Conservation (phyloP, 92 coral and sea anemone genomes). For the Porites lobata region DNA sequence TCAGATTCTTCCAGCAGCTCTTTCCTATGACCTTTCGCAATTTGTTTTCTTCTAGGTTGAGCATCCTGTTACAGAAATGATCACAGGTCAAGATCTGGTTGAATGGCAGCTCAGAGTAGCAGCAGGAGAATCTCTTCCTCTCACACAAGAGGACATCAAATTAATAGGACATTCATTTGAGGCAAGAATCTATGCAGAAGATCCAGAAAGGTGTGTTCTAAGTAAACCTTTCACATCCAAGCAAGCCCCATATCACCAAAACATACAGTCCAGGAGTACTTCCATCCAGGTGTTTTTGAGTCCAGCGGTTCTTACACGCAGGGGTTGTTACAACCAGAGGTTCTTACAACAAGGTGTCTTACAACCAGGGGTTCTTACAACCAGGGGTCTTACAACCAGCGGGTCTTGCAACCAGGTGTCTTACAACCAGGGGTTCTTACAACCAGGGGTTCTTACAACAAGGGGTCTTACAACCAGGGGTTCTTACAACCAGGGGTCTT, state of each 20-base stretch:
- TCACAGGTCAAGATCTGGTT: slow-evolving; percentile 93
- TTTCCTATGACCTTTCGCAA: neutral
- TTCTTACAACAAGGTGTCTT: too few relatives aligned
- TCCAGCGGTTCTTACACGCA: too few relatives aligned
- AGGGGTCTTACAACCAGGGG: too few relatives aligned
- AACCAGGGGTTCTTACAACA: too few relatives aligned
- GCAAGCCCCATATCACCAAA: neutral
- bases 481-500: too few relatives aligned
- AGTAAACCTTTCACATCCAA: neutral
- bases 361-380: too few relatives aligned
- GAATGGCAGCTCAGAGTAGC: slow-evolving; percentile 98
- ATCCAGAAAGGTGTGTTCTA: slow-evolving; percentile 83
- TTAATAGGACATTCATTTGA: slow-evolving; percentile 94
- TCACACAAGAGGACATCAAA: slow-evolving; percentile 80
- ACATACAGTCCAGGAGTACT: too few relatives aligned
- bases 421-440: too few relatives aligned
- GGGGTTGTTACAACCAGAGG: too few relatives aligned
- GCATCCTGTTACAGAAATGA: slow-evolving; percentile 98
- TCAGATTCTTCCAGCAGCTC: neutral
- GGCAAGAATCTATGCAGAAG: slow-evolving; percentile 98
- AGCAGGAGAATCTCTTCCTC: slow-evolving; percentile 89
- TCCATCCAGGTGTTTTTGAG: too few relatives aligned
- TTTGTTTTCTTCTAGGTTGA: slow-evolving; percentile 69
- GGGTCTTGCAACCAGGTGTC: too few relatives aligned
- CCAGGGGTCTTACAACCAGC: too few relatives aligned